Base-by-base conservation (phyloP, 1,140 invertebrate species). In the Drosophila repletoides region DNA sequence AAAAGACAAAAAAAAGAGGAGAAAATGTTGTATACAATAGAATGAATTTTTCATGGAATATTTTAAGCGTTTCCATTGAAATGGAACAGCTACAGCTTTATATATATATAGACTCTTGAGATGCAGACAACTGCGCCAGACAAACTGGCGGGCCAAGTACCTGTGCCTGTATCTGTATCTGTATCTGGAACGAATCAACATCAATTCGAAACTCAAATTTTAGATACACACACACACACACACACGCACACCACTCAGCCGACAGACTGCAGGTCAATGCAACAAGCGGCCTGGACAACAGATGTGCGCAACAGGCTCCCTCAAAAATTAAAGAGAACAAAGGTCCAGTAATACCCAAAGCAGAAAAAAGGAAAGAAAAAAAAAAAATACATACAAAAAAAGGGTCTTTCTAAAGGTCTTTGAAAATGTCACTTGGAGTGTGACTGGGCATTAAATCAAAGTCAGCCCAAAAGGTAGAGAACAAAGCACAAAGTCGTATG, bases 261-360 rank as follows among this genome's bases (percentile, higher is more conserved):
- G n/a, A n/a, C n/a, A 40, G 61, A 36, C 48, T 17, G 28, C 59
- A 63, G 70, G 55, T 63, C 55, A 60, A 56, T 75, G 59, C 66
- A 53, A 12, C 26, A 45, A 15, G 48, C 52, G 46, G 46, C 24
- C 34, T 80, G 76, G 76, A 60, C 66, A 80, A 75, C 76, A 80
- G 76, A 80, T 80, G 76, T 80, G 71, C 76, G 60, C 76, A 80
- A 80, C 76, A 80, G 71, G 76, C 76, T 80, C 66, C 51, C 55
- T 19, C 21, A 71, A 43, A 71, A 49, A 60, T 53, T 33, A 68
- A 48, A 66, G 52, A 60, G 52, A 46, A 17, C 66, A 53, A 73
- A 77, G 69, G 40, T 45, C 36, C 52, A 38, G 24, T 19, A 41
- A 55, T 43, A 29, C 17, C 5, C 17, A 2, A 73, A 70, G 48